phyloP scores from a whole-genome alignment of 2,797 vertebrate genomes.

The Cuniculus paca region DNA sequence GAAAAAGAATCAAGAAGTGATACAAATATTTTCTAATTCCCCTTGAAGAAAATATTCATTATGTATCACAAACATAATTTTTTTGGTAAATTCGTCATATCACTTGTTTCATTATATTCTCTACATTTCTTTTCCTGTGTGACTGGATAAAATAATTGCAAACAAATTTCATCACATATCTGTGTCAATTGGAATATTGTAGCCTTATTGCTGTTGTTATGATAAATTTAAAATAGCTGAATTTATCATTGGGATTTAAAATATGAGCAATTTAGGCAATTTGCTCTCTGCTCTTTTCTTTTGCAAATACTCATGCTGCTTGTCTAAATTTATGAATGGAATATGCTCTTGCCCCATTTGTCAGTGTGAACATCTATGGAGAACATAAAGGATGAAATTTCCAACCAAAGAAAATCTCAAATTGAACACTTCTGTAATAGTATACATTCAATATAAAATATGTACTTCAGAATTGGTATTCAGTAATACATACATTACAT shows the following conservation, averaged over 20 bases:
- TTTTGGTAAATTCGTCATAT: background rate
- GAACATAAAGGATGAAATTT: background rate
- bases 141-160: background rate
- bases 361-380: background rate
- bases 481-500: background rate
- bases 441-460: background rate
- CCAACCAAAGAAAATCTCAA: background rate
- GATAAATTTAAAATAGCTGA: background rate
- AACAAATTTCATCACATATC: background rate
- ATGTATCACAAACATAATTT: background rate
- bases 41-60: too few relatives aligned
- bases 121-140: background rate
- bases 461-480: background rate
- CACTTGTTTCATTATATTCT: background rate
- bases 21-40: background rate
- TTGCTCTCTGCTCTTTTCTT: background rate
- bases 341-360: background rate
- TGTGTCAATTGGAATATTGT: background rate
- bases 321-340: background rate
- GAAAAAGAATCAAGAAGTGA: background rate
- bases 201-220: background rate
- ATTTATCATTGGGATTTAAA: background rate
- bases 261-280: background rate
- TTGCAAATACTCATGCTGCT: background rate
- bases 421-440: background rate